These are phyloP conservation scores for Cryptotis parvus DNA, from an alignment of 2,113 vertebrate species.

Conservation along the genomic window DNA sequence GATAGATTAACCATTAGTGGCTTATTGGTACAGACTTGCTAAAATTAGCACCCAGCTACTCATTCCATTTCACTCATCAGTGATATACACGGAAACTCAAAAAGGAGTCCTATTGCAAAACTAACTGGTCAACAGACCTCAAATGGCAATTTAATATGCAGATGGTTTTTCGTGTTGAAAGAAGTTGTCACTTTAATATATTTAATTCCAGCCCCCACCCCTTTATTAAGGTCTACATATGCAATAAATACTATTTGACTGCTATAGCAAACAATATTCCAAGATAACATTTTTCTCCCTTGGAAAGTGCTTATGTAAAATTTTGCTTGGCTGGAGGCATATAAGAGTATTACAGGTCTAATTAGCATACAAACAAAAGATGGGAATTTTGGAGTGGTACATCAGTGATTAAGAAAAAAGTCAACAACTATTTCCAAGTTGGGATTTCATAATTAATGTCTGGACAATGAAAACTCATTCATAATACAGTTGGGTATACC, in stretches of 20 bases:
- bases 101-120: constrained; percentile 82
- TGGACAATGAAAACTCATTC: constrained; percentile 80
- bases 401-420: constrained; percentile 77
- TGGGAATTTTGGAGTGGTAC: constrained; percentile 82
- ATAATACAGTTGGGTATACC: constrained; percentile 75
- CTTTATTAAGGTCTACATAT: constrained; percentile 69
- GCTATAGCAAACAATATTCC: constrained; percentile 76
- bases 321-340: constrained; percentile 74
- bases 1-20: constrained; percentile 69
- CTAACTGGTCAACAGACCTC: constrained; percentile 78
- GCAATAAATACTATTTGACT: constrained; percentile 72
- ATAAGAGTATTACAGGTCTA: constrained; percentile 78
- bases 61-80: constrained; percentile 64
- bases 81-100: constrained; percentile 77
- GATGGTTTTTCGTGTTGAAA: background rate
- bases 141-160: constrained; percentile 61
- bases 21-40: constrained; percentile 73
- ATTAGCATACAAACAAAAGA: constrained; percentile 88
- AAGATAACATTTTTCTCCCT: constrained; percentile 67
- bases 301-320: constrained; percentile 65
- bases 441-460: constrained; percentile 82
- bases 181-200: constrained; percentile 61
- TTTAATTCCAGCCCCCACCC: constrained; percentile 46
- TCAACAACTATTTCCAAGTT: constrained; percentile 81
- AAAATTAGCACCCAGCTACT: constrained; percentile 66